Evolutionary conservation across 2,888 invertebrate genomes (phyloP).

Genomic region (Pyrgus malvae): DNA sequence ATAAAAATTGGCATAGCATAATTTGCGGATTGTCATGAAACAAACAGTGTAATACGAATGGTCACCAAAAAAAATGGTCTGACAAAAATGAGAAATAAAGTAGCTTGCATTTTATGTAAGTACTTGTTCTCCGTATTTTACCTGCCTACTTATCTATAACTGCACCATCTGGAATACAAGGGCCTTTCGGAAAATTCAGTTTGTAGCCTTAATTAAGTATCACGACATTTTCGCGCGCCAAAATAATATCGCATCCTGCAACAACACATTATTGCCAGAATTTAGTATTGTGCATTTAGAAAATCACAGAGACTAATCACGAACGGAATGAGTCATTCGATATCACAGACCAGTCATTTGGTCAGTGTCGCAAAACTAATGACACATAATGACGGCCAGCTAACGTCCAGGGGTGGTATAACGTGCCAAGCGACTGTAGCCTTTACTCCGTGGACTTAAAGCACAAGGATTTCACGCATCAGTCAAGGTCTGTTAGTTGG

Average conservation of each 20-base stretch:
- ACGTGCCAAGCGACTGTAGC: conserved; percentile 41
- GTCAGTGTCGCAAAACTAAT: conserved; percentile 82
- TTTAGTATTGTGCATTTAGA: conserved; percentile 48
- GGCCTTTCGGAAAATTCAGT: too few relatives aligned
- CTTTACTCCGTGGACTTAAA: conserved; percentile 45
- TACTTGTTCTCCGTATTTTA: too few relatives aligned
- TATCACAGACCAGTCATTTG: conserved; percentile 78
- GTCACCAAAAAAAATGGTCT: too few relatives aligned
- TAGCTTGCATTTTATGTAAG: too few relatives aligned
- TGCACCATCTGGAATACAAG: too few relatives aligned
- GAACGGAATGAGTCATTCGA: conserved; percentile 77
- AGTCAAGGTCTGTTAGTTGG: conserved; percentile 73
- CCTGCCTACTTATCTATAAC: too few relatives aligned
- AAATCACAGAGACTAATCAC: conserved; percentile 72
- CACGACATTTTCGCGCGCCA: conserved; percentile 15
- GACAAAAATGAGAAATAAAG: too few relatives aligned
- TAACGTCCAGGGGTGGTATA: conserved; percentile 55
- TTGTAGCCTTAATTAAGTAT: neutral
- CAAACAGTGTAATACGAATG: too few relatives aligned
- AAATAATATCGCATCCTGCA: conserved; percentile 22
- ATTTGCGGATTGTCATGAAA: too few relatives aligned
- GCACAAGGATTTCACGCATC: conserved; percentile 41
- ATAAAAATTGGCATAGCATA: too few relatives aligned
- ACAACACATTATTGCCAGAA: conserved; percentile 24
- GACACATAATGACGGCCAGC: conserved; percentile 78